A percentile compares a stretch with the other conserved stretches of the same genome.
phyloP scores from a whole-genome alignment of 2,797 vertebrate genomes.

The Carapus acus region DNA sequence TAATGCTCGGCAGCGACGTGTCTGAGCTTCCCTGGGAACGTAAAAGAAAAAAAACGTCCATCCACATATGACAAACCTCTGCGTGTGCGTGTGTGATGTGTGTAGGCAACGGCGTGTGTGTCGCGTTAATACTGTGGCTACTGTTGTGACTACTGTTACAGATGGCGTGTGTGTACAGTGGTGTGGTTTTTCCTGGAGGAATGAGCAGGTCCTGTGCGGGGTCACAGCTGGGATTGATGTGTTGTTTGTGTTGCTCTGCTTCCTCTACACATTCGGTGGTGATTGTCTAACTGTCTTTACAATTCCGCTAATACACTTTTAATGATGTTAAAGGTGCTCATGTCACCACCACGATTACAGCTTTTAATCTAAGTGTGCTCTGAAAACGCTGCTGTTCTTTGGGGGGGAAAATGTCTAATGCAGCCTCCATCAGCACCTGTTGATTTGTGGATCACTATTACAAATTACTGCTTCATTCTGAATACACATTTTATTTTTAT shows the following conservation, averaged over 20 bases:
- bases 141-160: conserved; percentile 11
- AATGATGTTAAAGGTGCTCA: too few relatives aligned
- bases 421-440: too few relatives aligned
- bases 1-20: conserved; percentile 39
- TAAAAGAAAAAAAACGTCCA: too few relatives aligned
- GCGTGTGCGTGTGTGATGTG: conserved; percentile 2
- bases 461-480: too few relatives aligned
- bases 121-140: neutral
- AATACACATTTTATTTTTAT: neutral
- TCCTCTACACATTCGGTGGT: neutral
- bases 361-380: too few relatives aligned
- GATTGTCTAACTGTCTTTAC: neutral
- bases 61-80: conserved; percentile 37
- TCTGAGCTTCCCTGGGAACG: conserved; percentile 46
- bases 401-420: too few relatives aligned
- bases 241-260: too few relatives aligned
- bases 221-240: conserved; percentile 14
- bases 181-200: neutral
- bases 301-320: neutral
- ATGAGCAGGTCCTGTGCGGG: conserved; percentile 16
- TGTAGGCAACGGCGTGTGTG: conserved; percentile 43
- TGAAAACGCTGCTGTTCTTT: too few relatives aligned
- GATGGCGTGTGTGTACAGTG: conserved; percentile 11
- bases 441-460: too few relatives aligned
- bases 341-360: too few relatives aligned